Conservation (phyloP, 2,797 vertebrate genomes). For the Galaxias olidus region DNA sequence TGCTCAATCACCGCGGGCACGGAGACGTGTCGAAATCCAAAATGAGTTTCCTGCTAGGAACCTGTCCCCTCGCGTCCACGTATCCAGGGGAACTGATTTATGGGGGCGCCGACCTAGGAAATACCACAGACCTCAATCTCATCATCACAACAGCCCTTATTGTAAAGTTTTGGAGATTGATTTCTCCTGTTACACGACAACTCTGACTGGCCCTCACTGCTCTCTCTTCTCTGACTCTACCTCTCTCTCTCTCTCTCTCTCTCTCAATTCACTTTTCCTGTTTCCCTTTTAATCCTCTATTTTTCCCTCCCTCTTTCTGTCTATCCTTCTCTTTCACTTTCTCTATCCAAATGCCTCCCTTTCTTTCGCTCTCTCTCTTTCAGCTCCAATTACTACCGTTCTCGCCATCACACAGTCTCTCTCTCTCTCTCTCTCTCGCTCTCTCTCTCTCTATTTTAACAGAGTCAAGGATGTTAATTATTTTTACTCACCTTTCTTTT, state of each 20-base stretch:
- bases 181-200: constrained; percentile 60
- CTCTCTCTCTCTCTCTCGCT: background rate
- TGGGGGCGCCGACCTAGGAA: constrained; percentile 66
- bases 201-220: constrained; percentile 32
- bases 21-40: constrained; percentile 75
- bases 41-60: constrained; percentile 72
- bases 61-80: constrained; percentile 54
- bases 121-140: constrained; percentile 73
- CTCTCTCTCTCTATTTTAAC: too few relatives aligned
- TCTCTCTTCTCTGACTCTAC: constrained; percentile 60
- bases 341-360: background rate
- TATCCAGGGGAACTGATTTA: constrained; percentile 67
- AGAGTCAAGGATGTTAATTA: background rate
- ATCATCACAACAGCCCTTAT: constrained; percentile 48
- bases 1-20: constrained; percentile 71
- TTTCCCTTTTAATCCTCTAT: too few relatives aligned
- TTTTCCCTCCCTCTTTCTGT: constrained; percentile 46
- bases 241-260: constrained; percentile 69
- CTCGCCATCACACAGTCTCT: background rate
- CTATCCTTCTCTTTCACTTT: background rate
- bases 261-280: constrained; percentile 74
- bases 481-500: background rate
- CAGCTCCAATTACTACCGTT: too few relatives aligned
- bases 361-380: constrained; percentile 22
- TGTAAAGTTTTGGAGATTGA: constrained; percentile 71